Percentiles rank a stretch among this genome's conserved stretches.
These are phyloP conservation scores for Cerceris rybyensis DNA, from an alignment of 2,888 invertebrate species.

Conservation along the genomic window DNA sequence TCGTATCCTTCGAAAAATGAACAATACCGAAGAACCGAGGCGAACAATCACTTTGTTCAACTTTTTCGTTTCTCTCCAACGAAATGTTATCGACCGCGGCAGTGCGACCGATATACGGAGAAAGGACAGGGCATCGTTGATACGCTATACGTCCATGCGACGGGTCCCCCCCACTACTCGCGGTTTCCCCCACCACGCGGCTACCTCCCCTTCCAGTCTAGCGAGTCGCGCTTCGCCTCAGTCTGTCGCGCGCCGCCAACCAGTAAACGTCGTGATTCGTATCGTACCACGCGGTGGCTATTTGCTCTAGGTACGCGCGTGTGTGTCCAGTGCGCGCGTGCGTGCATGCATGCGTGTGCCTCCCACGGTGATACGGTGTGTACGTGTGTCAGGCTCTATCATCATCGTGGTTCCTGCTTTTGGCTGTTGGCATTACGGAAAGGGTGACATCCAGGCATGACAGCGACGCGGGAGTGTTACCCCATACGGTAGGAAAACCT, in stretches of 20 bases:
- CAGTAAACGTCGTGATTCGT: conserved; percentile 59
- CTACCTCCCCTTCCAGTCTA: conserved; percentile 55
- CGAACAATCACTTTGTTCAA: too few species aligned
- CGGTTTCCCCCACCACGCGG: conserved; percentile 52
- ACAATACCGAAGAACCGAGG: too few species aligned
- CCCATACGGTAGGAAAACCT: conserved; percentile 77
- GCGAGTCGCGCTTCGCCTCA: conserved; percentile 66
- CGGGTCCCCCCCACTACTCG: conserved; percentile 39
- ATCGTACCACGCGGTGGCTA: conserved; percentile 39
- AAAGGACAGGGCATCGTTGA: conserved; percentile 23
- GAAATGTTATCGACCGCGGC: conserved; percentile 38
- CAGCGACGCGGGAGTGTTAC: conserved; percentile 79
- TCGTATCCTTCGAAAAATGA: too few species aligned
- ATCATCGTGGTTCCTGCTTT: conserved; percentile 56
- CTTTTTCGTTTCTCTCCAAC: too few species aligned
- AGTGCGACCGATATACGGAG: not conserved
- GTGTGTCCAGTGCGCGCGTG: conserved; percentile 49
- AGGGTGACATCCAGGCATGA: conserved; percentile 71
- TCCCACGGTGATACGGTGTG: conserved; percentile 43
- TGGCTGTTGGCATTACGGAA: conserved; percentile 42
- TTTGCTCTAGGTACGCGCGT: conserved; percentile 41
- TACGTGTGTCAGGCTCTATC: conserved; percentile 48
- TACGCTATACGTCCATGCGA: conserved; percentile 58
- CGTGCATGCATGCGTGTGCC: conserved; percentile 40
- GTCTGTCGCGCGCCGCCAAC: conserved; percentile 75